Conservation (phyloP, 2,113 vertebrate genomes). For the Pseudorhombus dupliciocellatus region DNA sequence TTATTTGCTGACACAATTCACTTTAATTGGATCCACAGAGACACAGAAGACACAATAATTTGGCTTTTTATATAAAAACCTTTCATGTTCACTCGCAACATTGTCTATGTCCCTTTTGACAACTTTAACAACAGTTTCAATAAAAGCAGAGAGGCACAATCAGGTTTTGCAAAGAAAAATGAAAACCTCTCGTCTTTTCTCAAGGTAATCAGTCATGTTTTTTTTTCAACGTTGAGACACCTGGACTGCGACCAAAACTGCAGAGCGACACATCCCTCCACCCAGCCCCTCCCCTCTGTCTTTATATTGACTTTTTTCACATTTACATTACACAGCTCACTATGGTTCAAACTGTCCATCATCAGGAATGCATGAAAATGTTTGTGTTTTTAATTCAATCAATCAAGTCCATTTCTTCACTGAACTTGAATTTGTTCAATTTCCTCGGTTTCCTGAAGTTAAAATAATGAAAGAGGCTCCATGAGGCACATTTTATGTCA, state of each 20-base stretch:
- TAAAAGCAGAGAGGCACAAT: slow-evolving; percentile 32
- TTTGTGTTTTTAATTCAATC: background rate
- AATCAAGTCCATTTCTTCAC: background rate
- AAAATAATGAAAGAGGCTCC: slow-evolving; percentile 4
- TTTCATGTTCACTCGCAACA: slow-evolving; percentile 22
- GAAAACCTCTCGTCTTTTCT: slow-evolving; percentile 1
- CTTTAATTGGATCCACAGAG: slow-evolving; percentile 58
- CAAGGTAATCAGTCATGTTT: slow-evolving; percentile 5
- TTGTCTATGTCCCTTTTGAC: background rate
- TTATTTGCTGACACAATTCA: slow-evolving; percentile 31
- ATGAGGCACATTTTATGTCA: background rate
- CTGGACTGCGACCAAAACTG: slow-evolving; percentile 33
- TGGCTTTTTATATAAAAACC: slow-evolving; percentile 36
- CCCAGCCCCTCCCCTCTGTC: background rate
- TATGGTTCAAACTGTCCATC: background rate
- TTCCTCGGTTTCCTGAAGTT: background rate
- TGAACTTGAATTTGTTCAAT: background rate
- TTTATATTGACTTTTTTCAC: slow-evolving; percentile 24
- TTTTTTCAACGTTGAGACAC: slow-evolving; percentile 25
- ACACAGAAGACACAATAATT: slow-evolving; percentile 39
- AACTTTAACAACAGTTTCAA: slow-evolving; percentile 15
- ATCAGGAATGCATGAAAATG: slow-evolving; percentile 2
- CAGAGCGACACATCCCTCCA: slow-evolving; percentile 22
- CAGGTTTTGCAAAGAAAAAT: slow-evolving; percentile 15
- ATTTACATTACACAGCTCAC: slow-evolving; percentile 39